Base-by-base conservation (phyloP, 2,888 invertebrate species). In the Oxycera nigricornis region DNA sequence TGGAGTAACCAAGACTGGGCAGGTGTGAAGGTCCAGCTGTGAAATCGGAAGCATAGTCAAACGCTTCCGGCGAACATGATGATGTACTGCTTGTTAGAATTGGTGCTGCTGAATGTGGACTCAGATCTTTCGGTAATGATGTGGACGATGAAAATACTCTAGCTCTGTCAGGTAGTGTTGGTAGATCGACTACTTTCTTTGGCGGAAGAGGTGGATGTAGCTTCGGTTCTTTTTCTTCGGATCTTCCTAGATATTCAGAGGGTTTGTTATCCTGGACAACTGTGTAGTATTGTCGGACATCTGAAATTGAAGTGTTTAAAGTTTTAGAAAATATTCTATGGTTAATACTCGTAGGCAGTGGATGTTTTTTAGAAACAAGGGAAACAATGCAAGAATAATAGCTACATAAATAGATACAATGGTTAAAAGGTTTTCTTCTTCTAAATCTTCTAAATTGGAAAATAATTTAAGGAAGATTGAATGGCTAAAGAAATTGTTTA, bases 1-100 rank as follows among this genome's bases (percentile, higher is more conserved):
- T 78, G 1, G 80, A 80, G 0, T 83, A 81, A 76, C 82, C 84
- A 0, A 85, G 67, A 46, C 84, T 84, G 0, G 82, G 80, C 0
- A 84, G 76, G 1, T 84, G 83, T 77, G 82, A 82, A 4, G 83
- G 83, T 22, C 28, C 28, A 7, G 73, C 72, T 28, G 77, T 79
- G 62, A 70, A 74, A 22, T 76, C 73, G 11, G 72, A 28, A 30
- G 30, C 30, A 41, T 24, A 73, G 0, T 76, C 72, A 17, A 61
- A 52, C 17, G 17, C 39, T 26, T 62, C 67, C 20, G 39, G 67
- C 6, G 75, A 30, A 31, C 52, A 52, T 4, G 65, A 17, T 4
- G 74, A 72, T 57, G 70, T 14, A n/a, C 62, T 65, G 6, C 61
- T 30, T 4, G 76, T 41, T 14, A 39, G 78, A 59, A 72, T 75